Conservation (phyloP, 2,113 vertebrate genomes). For the Cephalopholis sonnerati region DNA sequence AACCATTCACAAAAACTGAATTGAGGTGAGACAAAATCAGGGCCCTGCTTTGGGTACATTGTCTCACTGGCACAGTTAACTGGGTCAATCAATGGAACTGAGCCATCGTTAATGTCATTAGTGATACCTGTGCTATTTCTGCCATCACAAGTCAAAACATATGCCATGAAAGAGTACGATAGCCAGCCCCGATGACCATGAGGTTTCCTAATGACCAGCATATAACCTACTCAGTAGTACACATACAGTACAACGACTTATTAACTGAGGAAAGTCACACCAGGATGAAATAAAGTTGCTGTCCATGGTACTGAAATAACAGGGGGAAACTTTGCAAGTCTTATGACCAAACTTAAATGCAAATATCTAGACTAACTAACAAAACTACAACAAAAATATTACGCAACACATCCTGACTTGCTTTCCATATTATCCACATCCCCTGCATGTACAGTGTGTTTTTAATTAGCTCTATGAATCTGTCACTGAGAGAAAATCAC, state of each 20-base stretch:
- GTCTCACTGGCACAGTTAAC: not conserved
- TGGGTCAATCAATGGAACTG: not conserved
- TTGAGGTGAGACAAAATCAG: constrained; percentile 8
- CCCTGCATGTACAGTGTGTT: not conserved
- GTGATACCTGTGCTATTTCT: not conserved
- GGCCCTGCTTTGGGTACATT: not conserved
- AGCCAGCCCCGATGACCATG: not conserved
- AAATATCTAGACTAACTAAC: not conserved
- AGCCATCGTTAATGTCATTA: not conserved
- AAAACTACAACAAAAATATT: not conserved
- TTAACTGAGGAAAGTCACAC: not conserved
- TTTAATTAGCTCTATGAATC: not conserved
- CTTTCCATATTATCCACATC: not conserved
- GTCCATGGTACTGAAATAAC: not conserved
- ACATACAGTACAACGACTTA: not conserved
- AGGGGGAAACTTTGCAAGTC: not conserved
- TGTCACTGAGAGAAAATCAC: not conserved
- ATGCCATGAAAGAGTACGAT: not conserved
- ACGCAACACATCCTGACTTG: not conserved
- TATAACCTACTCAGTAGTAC: not conserved
- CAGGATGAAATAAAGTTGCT: not conserved
- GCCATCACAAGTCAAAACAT: constrained; percentile 1
- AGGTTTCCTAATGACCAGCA: not conserved
- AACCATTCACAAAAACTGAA: not conserved
- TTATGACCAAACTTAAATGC: not conserved